Percentiles rank a stretch among this genome's conserved stretches.
These are phyloP conservation scores for Pseudococcus longispinus DNA, from an alignment of 2,888 invertebrate genomes.

Conservation along the genomic window DNA sequence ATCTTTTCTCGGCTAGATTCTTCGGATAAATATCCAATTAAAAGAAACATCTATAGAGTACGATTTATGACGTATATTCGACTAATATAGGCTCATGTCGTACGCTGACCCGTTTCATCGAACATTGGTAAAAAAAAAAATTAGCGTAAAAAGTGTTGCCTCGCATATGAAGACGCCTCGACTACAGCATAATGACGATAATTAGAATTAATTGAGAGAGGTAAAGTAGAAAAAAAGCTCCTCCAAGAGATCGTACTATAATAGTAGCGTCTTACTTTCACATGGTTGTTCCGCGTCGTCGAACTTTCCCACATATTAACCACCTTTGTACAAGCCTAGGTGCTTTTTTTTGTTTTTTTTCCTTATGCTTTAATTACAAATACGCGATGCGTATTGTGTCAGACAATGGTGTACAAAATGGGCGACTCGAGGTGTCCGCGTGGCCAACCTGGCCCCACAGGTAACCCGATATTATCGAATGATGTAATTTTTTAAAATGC, in stretches of 20 bases:
- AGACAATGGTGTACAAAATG: slow-evolving; percentile 29
- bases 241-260: slow-evolving; percentile 11
- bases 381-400: slow-evolving; percentile 41
- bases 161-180: neutral
- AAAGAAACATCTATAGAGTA: neutral
- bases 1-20: neutral
- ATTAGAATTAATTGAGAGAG: slow-evolving; percentile 43
- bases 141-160: slow-evolving; percentile 2
- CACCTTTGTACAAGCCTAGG: neutral
- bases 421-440: neutral
- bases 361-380: slow-evolving; percentile 9
- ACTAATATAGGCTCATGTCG: neutral
- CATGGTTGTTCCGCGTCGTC: slow-evolving; percentile 51
- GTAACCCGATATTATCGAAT: slow-evolving; percentile 30
- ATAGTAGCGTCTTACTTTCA: slow-evolving; percentile 52
- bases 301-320: slow-evolving; percentile 47
- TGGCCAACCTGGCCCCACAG: neutral
- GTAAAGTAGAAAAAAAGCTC: neutral
- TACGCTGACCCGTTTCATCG: slow-evolving; percentile 7
- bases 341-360: slow-evolving; percentile 23
- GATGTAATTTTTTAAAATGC: slow-evolving; percentile 35
- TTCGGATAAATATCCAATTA: slow-evolving; percentile 24
- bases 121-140: slow-evolving; percentile 29
- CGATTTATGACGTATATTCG: neutral
- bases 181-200: slow-evolving; percentile 2